phyloP scores from a whole-genome alignment of 1,140 invertebrate species.

The Pseudomyrmex concolor region DNA sequence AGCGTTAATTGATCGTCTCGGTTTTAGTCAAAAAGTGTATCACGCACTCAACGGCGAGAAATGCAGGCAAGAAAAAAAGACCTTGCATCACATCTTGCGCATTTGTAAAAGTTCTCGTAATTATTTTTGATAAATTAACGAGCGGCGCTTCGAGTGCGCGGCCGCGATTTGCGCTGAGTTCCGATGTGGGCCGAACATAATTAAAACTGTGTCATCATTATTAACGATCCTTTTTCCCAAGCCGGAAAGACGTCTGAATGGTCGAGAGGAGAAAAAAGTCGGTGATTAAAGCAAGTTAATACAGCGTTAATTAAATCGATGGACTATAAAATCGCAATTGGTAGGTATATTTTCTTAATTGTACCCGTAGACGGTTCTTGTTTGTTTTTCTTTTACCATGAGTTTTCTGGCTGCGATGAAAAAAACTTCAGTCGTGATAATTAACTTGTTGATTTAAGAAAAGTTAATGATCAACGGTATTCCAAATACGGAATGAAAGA shows the following conservation, averaged over 20 bases:
- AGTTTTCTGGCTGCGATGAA: slow-evolving; percentile 15
- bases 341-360: slow-evolving; percentile 69
- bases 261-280: background rate
- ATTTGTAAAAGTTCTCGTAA: slow-evolving; percentile 52
- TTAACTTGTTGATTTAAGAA: slow-evolving; percentile 41
- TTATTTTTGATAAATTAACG: slow-evolving; percentile 58
- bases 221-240: slow-evolving; percentile 34
- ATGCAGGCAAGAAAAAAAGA: background rate
- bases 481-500: slow-evolving; percentile 9
- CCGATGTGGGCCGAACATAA: slow-evolving; percentile 32
- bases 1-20: slow-evolving; percentile 54
- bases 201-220: slow-evolving; percentile 66
- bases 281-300: slow-evolving; percentile 73
- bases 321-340: slow-evolving; percentile 65
- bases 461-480: background rate
- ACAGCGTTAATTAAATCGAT: slow-evolving; percentile 73
- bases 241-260: background rate
- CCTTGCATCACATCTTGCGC: slow-evolving; percentile 20
- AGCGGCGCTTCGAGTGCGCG: slow-evolving; percentile 27
- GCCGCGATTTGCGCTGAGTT: slow-evolving; percentile 26
- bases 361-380: slow-evolving; percentile 55
- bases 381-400: background rate
- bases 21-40: slow-evolving; percentile 59
- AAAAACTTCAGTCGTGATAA: slow-evolving; percentile 55
- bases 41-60: background rate